Base-by-base conservation (phyloP, 1,140 invertebrate genomes). In the Rhynchophorus ferrugineus region DNA sequence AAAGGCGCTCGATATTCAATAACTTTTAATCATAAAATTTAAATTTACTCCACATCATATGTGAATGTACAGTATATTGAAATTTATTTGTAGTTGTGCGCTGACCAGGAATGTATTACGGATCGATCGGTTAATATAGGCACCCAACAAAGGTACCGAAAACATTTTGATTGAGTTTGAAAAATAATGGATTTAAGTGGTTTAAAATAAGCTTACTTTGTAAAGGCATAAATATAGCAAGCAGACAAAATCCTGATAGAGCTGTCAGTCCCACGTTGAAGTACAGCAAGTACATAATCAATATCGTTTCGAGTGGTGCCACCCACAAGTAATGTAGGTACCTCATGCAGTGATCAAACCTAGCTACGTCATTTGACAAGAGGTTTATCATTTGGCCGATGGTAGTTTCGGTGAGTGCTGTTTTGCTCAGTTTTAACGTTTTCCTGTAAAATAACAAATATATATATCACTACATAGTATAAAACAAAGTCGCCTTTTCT, bases 361-460 rank as follows among this genome's bases (percentile, higher is more conserved):
- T 69, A 17, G 79, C 82, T 7, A 85, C 79, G 62, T 94, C 90
- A 51, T 93, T 94, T 1, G 90, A 91, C 43, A 94, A 68, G 1
- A 95, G 73, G 68, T 94, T 95, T 0, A 95, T 83, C 44, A 91
- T 85, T 65, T 91, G 85, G 0, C 90, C 91, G 2, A 84, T 75
- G 1, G 89, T 82, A 0, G 87, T 89, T 66, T 86, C 79, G 0
- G 80, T 81, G 13, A 90, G 69, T n/a, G 87, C 82, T n/a, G 75
- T 77, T 56, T 74, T 75, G 3, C 78, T 80, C 0, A 84, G 61
- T 57, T 70, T 71, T 34, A 84, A 63, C 1, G 75, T 85, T 82
- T 79, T 93, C 89, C 67, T 84, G 19, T 11, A 44, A 44, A 44
- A 17, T 19, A 20, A 42, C 11, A 29, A 29, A 29, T 6, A 29